These are phyloP conservation scores for Pissodes strobi DNA, from an alignment of 1,140 invertebrate genomes.

Conservation along the genomic window DNA sequence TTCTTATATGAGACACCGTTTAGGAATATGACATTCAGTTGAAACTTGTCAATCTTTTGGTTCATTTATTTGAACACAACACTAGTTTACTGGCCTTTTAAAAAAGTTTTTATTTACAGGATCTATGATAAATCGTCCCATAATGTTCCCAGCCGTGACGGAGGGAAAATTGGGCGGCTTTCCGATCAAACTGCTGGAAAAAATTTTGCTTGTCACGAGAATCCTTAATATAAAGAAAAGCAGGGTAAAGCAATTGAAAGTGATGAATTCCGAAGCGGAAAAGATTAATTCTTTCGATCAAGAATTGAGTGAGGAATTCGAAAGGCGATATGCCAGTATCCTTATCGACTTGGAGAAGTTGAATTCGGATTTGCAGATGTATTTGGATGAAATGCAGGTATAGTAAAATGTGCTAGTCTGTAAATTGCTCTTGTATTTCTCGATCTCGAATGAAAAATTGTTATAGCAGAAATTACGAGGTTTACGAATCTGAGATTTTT, in stretches of 20 bases:
- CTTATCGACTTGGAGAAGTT: constrained; percentile 91
- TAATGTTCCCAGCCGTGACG: constrained; percentile 53
- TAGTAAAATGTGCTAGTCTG: too few species aligned
- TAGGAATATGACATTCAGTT: too few species aligned
- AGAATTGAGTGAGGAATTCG: constrained; percentile 81
- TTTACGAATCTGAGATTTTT: too few species aligned
- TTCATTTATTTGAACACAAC: too few species aligned
- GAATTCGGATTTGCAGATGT: constrained; percentile 85
- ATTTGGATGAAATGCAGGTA: constrained; percentile 81
- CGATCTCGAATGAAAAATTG: too few species aligned
- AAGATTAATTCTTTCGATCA: constrained; percentile 80
- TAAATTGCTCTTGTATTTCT: too few species aligned
- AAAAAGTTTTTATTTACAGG: constrained; percentile 14
- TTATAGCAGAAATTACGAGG: too few species aligned
- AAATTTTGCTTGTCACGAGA: constrained; percentile 86
- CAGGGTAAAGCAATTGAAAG: constrained; percentile 78
- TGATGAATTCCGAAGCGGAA: constrained; percentile 91
- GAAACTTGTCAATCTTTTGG: too few species aligned
- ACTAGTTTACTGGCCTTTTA: too few species aligned
- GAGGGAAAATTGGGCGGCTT: constrained; percentile 74
- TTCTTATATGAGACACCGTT: too few species aligned
- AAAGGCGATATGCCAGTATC: constrained; percentile 84
- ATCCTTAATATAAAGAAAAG: constrained; percentile 81
- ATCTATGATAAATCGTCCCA: constrained; percentile 55
- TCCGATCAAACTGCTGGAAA: constrained; percentile 81